phyloP scores from a whole-genome alignment of 2,797 vertebrate genomes.

The Micrastur ruficollis region DNA sequence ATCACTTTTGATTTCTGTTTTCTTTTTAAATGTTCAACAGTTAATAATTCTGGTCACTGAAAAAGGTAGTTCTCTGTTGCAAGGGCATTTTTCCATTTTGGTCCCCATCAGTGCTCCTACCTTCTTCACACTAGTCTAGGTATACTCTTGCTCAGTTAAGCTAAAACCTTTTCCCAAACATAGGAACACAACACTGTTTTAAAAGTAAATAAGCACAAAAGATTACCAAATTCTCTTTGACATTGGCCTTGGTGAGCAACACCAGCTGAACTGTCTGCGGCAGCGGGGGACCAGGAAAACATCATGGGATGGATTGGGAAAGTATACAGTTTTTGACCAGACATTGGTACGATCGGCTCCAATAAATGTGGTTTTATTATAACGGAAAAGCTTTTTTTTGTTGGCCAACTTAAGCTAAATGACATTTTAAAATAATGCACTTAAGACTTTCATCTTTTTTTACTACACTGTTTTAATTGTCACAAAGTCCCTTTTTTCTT shows the following conservation, averaged over 20 bases:
- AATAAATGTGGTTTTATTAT: constrained; percentile 99
- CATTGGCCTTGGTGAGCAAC: constrained; percentile 99
- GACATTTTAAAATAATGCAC: constrained; percentile 73
- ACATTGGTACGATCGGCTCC: constrained; percentile 99
- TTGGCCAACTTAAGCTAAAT: constrained; percentile 88
- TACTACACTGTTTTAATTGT: constrained; percentile 74
- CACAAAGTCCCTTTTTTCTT: constrained; percentile 65
- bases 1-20: background rate
- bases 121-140: constrained; percentile 47
- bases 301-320: constrained; percentile 99
- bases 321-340: constrained; percentile 99
- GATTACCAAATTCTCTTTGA: constrained; percentile 93
- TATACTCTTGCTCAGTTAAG: constrained; percentile 84
- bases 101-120: background rate
- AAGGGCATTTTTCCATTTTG: constrained; percentile 7
- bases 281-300: constrained; percentile 99
- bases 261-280: constrained; percentile 99
- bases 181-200: constrained; percentile 80
- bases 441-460: constrained; percentile 71
- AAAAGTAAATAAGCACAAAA: constrained; percentile 80
- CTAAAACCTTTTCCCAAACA: constrained; percentile 80
- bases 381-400: constrained; percentile 87
- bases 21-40: background rate
- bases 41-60: background rate
- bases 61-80: background rate